Percentiles rank a stretch among this genome's conserved stretches.
Evolutionary conservation across 2,113 vertebrate species (phyloP).

Genomic region (Meriones unguiculatus): DNA sequence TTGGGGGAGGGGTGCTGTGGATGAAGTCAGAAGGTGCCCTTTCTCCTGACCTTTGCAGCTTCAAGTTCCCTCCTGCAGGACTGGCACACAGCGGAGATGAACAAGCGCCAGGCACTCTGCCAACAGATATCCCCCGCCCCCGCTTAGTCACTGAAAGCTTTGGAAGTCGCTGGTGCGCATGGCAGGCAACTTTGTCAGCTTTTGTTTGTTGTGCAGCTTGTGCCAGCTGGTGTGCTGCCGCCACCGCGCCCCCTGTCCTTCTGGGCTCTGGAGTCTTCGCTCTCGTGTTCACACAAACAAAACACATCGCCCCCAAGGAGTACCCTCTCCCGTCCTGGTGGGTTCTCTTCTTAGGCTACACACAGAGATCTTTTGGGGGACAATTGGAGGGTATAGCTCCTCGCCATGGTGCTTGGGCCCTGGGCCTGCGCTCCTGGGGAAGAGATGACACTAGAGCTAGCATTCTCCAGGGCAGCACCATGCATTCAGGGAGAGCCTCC

Average conservation of each 20-base stretch:
- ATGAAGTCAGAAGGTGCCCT: background rate
- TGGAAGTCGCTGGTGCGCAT: background rate
- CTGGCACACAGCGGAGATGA: fast-evolving
- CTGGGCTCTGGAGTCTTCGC: background rate
- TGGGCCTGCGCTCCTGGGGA: background rate
- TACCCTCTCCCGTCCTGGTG: fast-evolving
- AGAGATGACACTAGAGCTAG: background rate
- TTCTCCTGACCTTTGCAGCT: background rate
- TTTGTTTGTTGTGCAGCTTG: background rate
- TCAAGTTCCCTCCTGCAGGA: background rate
- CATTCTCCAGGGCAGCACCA: background rate
- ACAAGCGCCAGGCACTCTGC: fast-evolving
- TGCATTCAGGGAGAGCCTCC: fast-evolving
- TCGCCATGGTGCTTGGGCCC: fast-evolving
- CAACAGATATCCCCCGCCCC: background rate
- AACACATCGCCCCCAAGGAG: background rate
- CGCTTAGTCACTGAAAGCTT: background rate
- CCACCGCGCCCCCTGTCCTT: background rate
- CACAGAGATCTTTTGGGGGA: fast-evolving
- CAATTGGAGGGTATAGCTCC: background rate
- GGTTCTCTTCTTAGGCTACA: background rate
- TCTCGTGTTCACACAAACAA: background rate
- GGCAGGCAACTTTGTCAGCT: background rate
- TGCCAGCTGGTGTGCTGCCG: background rate
- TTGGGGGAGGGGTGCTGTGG: too few species aligned